Base-by-base conservation (phyloP, 1,140 invertebrate genomes). In the Drosophila sechellia region DNA sequence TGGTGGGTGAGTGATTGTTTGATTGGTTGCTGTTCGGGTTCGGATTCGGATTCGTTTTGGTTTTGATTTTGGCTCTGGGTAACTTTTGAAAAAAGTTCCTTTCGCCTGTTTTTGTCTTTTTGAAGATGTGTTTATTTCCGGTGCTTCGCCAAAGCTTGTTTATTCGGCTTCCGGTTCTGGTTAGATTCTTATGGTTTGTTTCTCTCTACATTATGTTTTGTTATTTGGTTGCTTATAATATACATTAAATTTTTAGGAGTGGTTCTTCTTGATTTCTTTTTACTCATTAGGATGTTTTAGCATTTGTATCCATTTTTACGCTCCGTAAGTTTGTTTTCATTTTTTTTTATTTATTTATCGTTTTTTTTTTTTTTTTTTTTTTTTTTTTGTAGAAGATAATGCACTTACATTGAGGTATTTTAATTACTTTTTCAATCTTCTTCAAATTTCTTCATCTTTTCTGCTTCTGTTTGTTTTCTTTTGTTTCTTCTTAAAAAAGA, bases 341-440 rank as follows among this genome's bases (percentile, higher is more conserved):
- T 48, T 64, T 55, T 52, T 20, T 54, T 50, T 59, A 60, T 46
- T 31, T 64, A 64, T 57, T 53, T 59, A 58, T 70, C 65, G 68
- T 79, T 69, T 90, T 78, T 55, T 49, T 25, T 48, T 54, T 63
- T 64, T 46, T 31, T 46, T 31, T 68, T 71, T 53, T 52, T 58
- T 64, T 70, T 65, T 68, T 79, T 69, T 90, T 78, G 70, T 84
- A 76, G 68, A 85, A 90, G 85, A 90, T 90, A 90, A 90, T 85
- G 85, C 85, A 90, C 85, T 90, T 90, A 90, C 80, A 85, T 85
- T 91, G 78, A 91, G 83, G 90, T 81, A 81, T 91, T 85, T 87
- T 71, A 87, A 90, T 91, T 91, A 77, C 80, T 91, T 89, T 77
- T 91, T 91, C 80, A 91, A 85, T 89, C 78, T 89, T 89, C 85